Evolutionary conservation across 2,888 invertebrate genomes (phyloP), one percentile per base, ranked within the genome.

Genomic region (Drosophila pseudotakahashii): DNA sequence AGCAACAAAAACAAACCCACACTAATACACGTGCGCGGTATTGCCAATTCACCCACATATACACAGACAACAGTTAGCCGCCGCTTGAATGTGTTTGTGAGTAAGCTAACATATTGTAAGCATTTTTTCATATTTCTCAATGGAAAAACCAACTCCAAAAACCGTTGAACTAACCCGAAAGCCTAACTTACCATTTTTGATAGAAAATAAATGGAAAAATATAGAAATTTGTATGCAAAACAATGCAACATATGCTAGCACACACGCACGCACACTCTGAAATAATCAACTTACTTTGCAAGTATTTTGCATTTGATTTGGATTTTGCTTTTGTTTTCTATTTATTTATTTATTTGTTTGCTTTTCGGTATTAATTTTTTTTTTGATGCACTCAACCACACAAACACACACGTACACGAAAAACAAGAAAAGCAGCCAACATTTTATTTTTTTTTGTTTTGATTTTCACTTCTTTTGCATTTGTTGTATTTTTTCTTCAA

Each of bases 31-130:
- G 41, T 41, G 16, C 36, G 57, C 39, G 41, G 39, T 59, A 32
- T 58, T 44, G 50, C 44, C 50, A 64, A 44, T 64, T 50, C 44
- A 23, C 48, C 26, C 19, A 63, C 63, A 44, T 37, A 48, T 37
- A 61, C 48, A 42, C 26, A 62, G 14, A 54, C 66, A 53, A 62
- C 63, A 57, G 53, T 59, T 67, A 59, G 54, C 58, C 52, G 73
- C 58, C 41, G 50, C 60, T 26, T 36, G 41, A 47, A 13, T 57
- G 61, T 63, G 52, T 68, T 44, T 54, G 63, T 52, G 51, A 63
- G 48, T 16, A 73, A 58, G 63, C 69, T 79, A 88, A 76, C 88
- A 89, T 89, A 89, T 89, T 89, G 88, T 76, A 62, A 48, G 11
- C 26, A 36, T 42, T 50, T 62, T 63, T 42, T 13, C 41, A 42